Evolutionary conservation across 2,888 invertebrate species (phyloP), one percentile per base, ranked within the genome.

Genomic region (Crocallis elinguaria): DNA sequence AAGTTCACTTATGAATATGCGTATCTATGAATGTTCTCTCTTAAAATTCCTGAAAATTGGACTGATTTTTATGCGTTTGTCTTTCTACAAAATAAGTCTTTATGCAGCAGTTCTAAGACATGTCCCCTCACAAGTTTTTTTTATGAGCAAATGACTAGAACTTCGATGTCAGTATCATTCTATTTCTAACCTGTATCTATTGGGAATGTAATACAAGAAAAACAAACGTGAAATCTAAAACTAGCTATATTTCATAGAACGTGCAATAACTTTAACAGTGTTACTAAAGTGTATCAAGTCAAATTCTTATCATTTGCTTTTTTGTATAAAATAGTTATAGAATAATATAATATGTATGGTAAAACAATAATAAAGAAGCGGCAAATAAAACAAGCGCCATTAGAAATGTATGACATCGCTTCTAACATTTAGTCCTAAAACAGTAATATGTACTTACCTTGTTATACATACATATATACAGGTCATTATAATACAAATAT

Each of bases 331-430:
- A 39, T 32, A 17, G 55, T 50, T 51, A 43, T 42, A 43, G 46
- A 52, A 13, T 25, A 32, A 39, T 55, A 62, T 48, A 57, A 50
- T 59, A 57, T 58, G 60, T 62, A 62, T 62, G 67, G 51, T 60
- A 44, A 74, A 83, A 76, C 61, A 53, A 70, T 75, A 75, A 70
- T 64, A 69, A 79, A 63, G 58, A 86, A 86, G 88, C 88, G 49
- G 88, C 88, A 89, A 87, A 78, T 71, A 66, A 87, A 81, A 72
- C 44, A 85, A 87, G 88, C 88, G 43, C 71, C 76, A 77, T 70
- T 58, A 54, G 66, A 68, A 67, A 30, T 41, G 57, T 70, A 65
- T 67, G 68, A 76, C 76, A 78, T 75, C 56, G 77, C 76, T 66
- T 74, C 77, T 80, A 82, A 72, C 67, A 63, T 67, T 67, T 52